Conservation (phyloP, 2,113 vertebrate genomes). For the Regulus satrapa region DNA sequence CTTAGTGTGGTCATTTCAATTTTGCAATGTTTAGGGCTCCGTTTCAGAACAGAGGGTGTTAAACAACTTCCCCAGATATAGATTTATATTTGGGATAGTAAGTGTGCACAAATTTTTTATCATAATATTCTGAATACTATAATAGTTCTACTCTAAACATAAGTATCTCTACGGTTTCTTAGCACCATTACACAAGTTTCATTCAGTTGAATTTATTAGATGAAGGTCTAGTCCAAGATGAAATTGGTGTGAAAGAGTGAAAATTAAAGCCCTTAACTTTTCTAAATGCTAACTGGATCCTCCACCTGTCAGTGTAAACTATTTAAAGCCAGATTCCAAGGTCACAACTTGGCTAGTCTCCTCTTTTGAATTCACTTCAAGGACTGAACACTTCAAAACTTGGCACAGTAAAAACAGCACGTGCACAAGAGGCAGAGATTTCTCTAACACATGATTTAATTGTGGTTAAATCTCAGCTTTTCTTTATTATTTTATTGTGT, state of each 20-base stretch:
- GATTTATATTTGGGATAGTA: background rate
- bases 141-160: background rate
- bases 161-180: background rate
- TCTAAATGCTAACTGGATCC: background rate
- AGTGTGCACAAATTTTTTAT: background rate
- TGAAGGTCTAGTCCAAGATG: background rate
- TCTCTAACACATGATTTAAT: background rate
- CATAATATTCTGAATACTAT: background rate
- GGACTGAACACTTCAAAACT: background rate
- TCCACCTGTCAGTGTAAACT: background rate
- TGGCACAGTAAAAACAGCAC: background rate
- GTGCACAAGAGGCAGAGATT: background rate
- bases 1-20: background rate
- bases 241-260: background rate
- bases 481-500: background rate
- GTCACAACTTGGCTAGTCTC: background rate
- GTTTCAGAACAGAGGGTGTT: background rate
- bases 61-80: background rate
- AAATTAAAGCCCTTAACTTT: background rate
- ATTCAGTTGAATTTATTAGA: background rate
- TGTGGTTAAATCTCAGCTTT: background rate
- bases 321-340: background rate
- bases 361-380: background rate
- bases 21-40: background rate
- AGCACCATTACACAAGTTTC: background rate